Conservation (phyloP, 2,797 vertebrate species). For the Lophius americanus region DNA sequence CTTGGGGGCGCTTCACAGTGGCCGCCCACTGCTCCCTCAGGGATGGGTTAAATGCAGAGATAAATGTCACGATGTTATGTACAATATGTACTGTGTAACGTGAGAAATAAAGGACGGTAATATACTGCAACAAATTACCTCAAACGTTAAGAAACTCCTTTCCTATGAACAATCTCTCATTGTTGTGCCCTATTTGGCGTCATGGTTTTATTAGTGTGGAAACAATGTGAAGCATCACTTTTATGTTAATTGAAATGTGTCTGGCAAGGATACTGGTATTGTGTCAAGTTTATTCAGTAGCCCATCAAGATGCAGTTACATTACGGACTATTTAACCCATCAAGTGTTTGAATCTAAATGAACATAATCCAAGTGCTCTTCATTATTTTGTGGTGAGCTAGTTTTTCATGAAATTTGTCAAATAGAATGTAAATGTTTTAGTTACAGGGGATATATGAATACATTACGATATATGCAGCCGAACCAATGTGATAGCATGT, state of each 20-base stretch:
- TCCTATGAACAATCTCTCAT: background rate
- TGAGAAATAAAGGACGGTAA: too few relatives aligned
- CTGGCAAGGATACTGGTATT: background rate
- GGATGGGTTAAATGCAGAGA: too few relatives aligned
- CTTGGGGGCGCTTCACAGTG: too few relatives aligned
- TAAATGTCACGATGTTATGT: too few relatives aligned
- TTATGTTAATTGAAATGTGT: background rate
- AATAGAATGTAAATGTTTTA: slow-evolving; percentile 2
- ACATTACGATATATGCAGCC: background rate
- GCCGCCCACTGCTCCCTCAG: too few relatives aligned
- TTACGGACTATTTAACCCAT: background rate
- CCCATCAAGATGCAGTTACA: background rate
- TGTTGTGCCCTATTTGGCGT: background rate
- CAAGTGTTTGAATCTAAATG: background rate
- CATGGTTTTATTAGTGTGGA: background rate
- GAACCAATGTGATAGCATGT: slow-evolving; percentile 1
- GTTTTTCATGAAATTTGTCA: background rate
- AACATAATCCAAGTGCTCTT: background rate
- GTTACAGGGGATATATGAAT: background rate
- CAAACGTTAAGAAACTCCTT: background rate
- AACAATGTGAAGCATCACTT: background rate
- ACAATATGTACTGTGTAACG: too few relatives aligned
- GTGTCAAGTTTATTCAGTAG: background rate
- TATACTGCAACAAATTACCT: background rate
- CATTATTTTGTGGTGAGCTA: background rate